Percentiles rank a stretch among this genome's conserved stretches.
These are phyloP conservation scores for Nesoenas mayeri DNA, from an alignment of 2,113 vertebrate genomes.

Conservation along the genomic window DNA sequence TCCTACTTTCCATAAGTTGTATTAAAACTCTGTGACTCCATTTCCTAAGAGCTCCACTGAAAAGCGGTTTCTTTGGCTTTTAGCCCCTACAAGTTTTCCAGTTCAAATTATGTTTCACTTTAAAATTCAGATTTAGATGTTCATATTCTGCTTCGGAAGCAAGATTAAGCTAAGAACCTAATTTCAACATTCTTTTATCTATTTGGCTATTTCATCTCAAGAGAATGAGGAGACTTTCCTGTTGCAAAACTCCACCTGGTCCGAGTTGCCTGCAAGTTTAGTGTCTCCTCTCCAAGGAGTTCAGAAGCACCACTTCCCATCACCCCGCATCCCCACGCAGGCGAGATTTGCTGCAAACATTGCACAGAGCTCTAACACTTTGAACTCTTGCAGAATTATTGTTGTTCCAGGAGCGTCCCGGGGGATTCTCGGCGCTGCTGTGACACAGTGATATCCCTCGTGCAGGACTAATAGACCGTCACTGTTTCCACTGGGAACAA, in stretches of 20 bases:
- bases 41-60: not conserved
- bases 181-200: constrained; percentile 1
- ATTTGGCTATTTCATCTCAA: not conserved
- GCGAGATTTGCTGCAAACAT: constrained; percentile 40
- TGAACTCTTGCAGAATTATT: constrained; percentile 55
- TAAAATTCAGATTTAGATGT: constrained; percentile 17
- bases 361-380: constrained; percentile 26
- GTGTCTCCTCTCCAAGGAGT: not conserved
- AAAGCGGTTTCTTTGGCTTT: not conserved
- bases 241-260: not conserved
- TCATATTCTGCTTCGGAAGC: not conserved
- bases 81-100: not conserved
- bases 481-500: constrained; percentile 60
- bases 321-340: not conserved
- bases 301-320: not conserved
- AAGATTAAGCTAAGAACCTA: not conserved
- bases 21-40: not conserved
- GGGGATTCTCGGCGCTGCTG: constrained; percentile 60
- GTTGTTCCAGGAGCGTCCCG: constrained; percentile 59
- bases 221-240: not conserved
- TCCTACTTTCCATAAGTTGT: not conserved
- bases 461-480: constrained; percentile 61
- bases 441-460: constrained; percentile 57
- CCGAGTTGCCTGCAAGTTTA: not conserved
- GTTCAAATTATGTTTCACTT: constrained; percentile 7